phyloP scores from a whole-genome alignment of 2,797 vertebrate genomes.

The Euphonia xanthogaster region DNA sequence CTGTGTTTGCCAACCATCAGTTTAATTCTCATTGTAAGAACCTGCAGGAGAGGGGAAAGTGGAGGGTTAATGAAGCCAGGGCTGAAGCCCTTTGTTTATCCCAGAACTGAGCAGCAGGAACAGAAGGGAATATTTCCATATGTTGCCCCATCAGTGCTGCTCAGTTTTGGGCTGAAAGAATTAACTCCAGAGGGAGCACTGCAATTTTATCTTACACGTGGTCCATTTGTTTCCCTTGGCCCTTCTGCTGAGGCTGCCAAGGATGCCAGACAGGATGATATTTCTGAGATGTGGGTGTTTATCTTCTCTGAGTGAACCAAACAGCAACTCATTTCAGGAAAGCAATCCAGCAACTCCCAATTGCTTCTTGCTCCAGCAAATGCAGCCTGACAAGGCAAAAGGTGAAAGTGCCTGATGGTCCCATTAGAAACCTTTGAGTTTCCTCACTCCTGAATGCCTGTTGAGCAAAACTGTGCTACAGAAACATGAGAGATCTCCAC shows the following conservation, averaged over 20 bases:
- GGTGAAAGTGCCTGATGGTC: neutral
- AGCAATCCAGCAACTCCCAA: constrained; percentile 25
- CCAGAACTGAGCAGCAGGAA: neutral
- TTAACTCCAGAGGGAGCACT: neutral
- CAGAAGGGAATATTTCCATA: neutral
- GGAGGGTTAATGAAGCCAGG: neutral
- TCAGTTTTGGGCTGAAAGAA: neutral
- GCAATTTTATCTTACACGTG: neutral
- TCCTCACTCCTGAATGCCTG: neutral
- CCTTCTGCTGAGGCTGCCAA: constrained; percentile 9
- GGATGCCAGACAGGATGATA: neutral
- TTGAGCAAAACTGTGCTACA: neutral
- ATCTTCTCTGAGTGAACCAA: neutral
- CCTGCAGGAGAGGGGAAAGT: neutral
- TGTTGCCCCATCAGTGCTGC: neutral
- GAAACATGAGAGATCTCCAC: neutral
- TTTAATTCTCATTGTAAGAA: neutral
- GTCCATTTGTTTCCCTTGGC: neutral
- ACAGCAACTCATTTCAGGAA: constrained; percentile 9
- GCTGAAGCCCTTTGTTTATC: neutral
- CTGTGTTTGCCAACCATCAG: neutral
- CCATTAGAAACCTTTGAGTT: neutral
- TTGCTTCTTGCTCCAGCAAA: neutral
- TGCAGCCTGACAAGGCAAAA: constrained; percentile 3
- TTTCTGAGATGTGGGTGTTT: neutral